phyloP scores from a whole-genome alignment of 2,113 vertebrate species.

The Odontesthes bonariensis region DNA sequence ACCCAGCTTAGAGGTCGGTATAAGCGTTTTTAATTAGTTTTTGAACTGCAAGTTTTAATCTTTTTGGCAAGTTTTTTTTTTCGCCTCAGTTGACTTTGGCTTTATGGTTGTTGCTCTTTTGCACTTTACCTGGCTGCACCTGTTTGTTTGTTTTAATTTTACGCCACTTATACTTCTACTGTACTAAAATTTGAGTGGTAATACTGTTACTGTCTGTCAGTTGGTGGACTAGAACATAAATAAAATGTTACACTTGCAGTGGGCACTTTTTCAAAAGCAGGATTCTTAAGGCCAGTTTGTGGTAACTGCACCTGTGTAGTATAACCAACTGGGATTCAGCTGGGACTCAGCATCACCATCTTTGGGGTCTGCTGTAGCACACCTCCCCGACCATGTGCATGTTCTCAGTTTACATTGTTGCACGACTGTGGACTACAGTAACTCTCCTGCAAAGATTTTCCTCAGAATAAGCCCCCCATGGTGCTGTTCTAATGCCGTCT shows the following conservation, averaged over 20 bases:
- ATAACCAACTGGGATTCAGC: too few species aligned
- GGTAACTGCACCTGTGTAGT: too few species aligned
- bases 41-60: background rate
- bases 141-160: slow-evolving; percentile 6
- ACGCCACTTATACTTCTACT: slow-evolving; percentile 11
- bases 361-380: too few species aligned
- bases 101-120: slow-evolving; percentile 44
- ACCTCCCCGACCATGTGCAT: too few species aligned
- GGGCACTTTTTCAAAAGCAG: slow-evolving; percentile 2
- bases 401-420: too few species aligned
- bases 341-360: too few species aligned
- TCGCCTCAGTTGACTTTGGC: slow-evolving; percentile 16
- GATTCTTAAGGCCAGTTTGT: too few species aligned
- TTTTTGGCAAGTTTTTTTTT: background rate
- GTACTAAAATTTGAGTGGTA: background rate
- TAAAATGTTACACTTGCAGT: background rate
- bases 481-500: too few species aligned
- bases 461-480: too few species aligned
- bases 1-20: slow-evolving; percentile 13
- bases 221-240: background rate
- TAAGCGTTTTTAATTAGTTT: slow-evolving; percentile 1
- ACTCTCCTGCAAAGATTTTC: too few species aligned
- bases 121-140: slow-evolving; percentile 49
- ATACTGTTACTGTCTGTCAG: too few species aligned
- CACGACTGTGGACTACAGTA: too few species aligned